A percentile compares a stretch with the other conserved stretches of the same genome.
phyloP scores from a whole-genome alignment of 2,113 vertebrate genomes.

The Chaetura pelagica region DNA sequence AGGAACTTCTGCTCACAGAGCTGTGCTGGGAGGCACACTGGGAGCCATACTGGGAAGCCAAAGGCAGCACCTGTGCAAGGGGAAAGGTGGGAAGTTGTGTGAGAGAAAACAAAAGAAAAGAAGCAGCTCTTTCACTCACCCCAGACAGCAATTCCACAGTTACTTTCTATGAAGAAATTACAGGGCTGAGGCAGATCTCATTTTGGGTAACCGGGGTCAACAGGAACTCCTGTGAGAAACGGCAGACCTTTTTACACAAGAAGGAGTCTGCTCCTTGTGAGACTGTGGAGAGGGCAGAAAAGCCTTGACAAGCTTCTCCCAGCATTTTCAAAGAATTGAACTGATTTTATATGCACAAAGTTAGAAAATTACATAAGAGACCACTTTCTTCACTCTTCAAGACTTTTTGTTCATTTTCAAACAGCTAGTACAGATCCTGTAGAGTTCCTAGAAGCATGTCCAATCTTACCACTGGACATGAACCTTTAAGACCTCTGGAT shows the following conservation, averaged over 20 bases:
- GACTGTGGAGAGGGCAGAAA: neutral
- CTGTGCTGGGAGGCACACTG: neutral
- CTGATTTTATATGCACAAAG: neutral
- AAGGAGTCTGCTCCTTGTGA: neutral
- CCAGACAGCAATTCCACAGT: neutral
- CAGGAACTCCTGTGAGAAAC: neutral
- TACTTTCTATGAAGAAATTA: neutral
- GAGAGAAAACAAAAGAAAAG: neutral
- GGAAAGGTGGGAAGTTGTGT: neutral
- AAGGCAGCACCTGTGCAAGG: rapidly evolving
- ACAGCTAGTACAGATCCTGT: neutral
- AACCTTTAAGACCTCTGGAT: neutral
- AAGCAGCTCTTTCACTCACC: neutral
- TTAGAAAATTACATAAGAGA: neutral
- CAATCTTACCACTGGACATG: neutral
- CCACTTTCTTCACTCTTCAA: neutral
- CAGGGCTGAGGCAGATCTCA: neutral
- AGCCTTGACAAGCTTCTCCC: neutral
- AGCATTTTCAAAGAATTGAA: neutral
- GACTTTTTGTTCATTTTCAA: neutral
- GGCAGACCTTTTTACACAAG: neutral
- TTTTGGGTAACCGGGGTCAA: neutral
- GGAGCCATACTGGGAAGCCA: neutral
- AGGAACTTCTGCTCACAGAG: neutral
- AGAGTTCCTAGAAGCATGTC: neutral